A percentile compares a stretch with the other conserved stretches of the same genome.
phyloP scores from a whole-genome alignment of 2,797 vertebrate species.

The Bradypus variegatus region DNA sequence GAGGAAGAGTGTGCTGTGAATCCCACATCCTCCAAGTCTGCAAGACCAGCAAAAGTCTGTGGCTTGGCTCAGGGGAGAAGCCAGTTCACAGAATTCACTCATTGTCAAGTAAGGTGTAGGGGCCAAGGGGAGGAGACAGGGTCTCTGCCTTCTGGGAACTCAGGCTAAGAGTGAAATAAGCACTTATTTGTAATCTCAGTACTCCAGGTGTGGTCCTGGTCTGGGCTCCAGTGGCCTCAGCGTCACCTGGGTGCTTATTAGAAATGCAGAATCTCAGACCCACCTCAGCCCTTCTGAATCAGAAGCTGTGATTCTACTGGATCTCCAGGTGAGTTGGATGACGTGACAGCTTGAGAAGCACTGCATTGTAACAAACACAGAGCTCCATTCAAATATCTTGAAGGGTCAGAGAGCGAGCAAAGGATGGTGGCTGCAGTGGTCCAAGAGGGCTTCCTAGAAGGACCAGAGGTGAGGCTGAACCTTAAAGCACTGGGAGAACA shows the following conservation, averaged over 20 bases:
- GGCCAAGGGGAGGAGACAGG: neutral
- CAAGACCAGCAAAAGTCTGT: neutral
- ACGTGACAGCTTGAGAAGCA: neutral
- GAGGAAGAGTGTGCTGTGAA: neutral
- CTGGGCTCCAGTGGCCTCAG: neutral
- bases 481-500: neutral
- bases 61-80: neutral
- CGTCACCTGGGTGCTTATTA: neutral
- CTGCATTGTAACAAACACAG: neutral
- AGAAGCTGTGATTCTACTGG: neutral
- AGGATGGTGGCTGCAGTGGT: neutral
- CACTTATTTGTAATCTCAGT: neutral
- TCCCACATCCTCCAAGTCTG: neutral
- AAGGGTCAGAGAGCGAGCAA: neutral
- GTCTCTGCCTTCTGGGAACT: neutral
- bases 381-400: neutral
- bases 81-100: neutral
- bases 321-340: neutral
- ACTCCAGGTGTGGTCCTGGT: neutral
- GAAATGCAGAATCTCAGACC: neutral
- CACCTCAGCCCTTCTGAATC: neutral
- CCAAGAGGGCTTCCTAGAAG: neutral
- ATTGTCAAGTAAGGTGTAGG: neutral
- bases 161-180: neutral
- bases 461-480: neutral